These are phyloP conservation scores for Agonopterix subpropinquella DNA, from an alignment of 2,888 invertebrate genomes.

Conservation along the genomic window DNA sequence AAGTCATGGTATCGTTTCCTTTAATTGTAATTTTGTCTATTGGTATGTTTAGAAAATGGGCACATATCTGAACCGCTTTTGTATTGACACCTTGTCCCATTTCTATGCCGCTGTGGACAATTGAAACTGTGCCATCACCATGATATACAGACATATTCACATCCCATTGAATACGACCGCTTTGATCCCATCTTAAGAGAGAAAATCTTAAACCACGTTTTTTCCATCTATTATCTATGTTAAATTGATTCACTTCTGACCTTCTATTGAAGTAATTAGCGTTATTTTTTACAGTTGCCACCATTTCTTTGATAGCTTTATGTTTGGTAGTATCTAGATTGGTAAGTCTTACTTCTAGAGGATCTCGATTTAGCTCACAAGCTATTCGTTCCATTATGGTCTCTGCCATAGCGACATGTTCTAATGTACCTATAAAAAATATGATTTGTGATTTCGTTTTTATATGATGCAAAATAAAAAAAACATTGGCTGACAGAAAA, in stretches of 20 bases:
- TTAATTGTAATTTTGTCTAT: slow-evolving; percentile 76
- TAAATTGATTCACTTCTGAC: slow-evolving; percentile 58
- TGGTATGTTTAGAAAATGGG: slow-evolving; percentile 79
- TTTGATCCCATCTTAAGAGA: slow-evolving; percentile 71
- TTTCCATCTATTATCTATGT: slow-evolving; percentile 80
- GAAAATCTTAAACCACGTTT: slow-evolving; percentile 68
- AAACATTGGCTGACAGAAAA: too few relatives aligned
- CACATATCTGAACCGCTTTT: slow-evolving; percentile 83
- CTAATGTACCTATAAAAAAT: slow-evolving; percentile 22
- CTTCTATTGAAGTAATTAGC: slow-evolving; percentile 56
- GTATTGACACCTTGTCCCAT: slow-evolving; percentile 87
- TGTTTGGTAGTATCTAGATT: slow-evolving; percentile 38
- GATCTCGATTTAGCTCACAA: slow-evolving; percentile 60
- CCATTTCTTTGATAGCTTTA: slow-evolving; percentile 50
- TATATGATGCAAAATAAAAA: not conserved
- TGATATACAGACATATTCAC: slow-evolving; percentile 78
- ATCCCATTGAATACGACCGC: slow-evolving; percentile 51
- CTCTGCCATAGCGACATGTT: slow-evolving; percentile 43
- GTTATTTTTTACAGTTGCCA: slow-evolving; percentile 54
- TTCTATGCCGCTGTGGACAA: slow-evolving; percentile 80
- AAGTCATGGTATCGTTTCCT: slow-evolving; percentile 65
- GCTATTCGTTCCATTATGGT: slow-evolving; percentile 78
- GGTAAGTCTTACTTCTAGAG: slow-evolving; percentile 54
- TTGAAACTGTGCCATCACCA: slow-evolving; percentile 78
- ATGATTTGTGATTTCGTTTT: not conserved